Evolutionary conservation across 2,113 vertebrate species (phyloP).

Genomic region (Trichechus manatus): DNA sequence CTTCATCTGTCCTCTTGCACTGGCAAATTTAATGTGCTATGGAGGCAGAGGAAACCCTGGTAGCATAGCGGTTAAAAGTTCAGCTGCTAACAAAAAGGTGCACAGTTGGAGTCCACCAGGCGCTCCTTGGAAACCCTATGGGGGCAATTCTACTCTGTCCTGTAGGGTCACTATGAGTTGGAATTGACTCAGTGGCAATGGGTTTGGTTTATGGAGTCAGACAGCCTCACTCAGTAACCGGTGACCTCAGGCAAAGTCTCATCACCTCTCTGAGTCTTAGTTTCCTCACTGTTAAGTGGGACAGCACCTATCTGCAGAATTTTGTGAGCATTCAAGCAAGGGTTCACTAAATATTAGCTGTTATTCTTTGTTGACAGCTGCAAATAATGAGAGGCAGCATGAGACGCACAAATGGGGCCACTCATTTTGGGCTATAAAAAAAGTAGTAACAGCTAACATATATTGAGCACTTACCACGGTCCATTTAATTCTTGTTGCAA

Average conservation of each 20-base stretch:
- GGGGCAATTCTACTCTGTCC: no score
- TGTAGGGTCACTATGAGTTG: no score
- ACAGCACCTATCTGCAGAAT: conserved; percentile 16
- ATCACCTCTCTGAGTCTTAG: background rate
- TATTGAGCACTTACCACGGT: background rate
- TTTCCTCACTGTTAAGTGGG: conserved; percentile 32
- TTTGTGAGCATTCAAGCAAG: conserved; percentile 24
- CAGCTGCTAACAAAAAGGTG: no score
- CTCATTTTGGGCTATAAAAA: conserved; percentile 48
- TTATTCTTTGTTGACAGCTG: conserved; percentile 41
- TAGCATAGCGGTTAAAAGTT: no score
- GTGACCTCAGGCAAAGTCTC: background rate
- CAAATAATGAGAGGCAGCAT: background rate
- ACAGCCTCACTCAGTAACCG: background rate
- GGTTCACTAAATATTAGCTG: conserved; percentile 18
- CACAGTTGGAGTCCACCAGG: no score
- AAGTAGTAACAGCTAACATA: conserved; percentile 8
- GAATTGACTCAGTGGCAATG: no score
- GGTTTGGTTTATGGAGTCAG: background rate
- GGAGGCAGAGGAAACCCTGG: background rate
- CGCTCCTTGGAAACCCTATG: no score
- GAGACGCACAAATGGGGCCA: conserved; percentile 28
- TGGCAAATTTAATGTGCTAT: background rate
- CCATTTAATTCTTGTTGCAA: conserved; percentile 32
- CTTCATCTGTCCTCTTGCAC: background rate